A percentile compares a stretch with the other conserved stretches of the same genome.
These are phyloP conservation scores for Cephus cinctus DNA, from an alignment of 1,140 invertebrate species.

Conservation along the genomic window DNA sequence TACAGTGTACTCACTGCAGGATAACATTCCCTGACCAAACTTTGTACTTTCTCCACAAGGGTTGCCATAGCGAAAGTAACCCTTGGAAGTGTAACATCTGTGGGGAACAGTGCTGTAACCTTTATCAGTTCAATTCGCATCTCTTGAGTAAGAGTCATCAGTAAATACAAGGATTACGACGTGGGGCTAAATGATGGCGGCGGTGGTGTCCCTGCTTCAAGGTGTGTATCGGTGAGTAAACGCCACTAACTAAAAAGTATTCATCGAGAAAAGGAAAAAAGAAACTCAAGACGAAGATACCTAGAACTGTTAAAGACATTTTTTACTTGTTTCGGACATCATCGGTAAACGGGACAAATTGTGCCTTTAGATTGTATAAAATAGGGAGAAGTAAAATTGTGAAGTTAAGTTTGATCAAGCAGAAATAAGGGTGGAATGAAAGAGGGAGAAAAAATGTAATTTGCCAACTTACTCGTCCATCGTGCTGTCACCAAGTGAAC, in stretches of 20 bases:
- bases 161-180: slow-evolving; percentile 28
- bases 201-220: no score
- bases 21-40: slow-evolving; percentile 95
- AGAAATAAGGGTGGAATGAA: slow-evolving; percentile 8
- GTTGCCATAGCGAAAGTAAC: slow-evolving; percentile 94
- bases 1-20: slow-evolving; percentile 85
- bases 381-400: not conserved
- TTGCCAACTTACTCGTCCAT: slow-evolving; percentile 45
- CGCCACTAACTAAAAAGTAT: no score
- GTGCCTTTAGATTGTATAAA: slow-evolving; percentile 10
- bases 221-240: no score
- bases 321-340: no score
- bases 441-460: slow-evolving; percentile 16
- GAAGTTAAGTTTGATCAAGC: not conserved
- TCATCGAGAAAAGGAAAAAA: no score
- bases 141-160: slow-evolving; percentile 90
- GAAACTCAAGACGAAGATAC: no score
- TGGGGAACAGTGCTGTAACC: slow-evolving; percentile 87
- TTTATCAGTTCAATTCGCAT: slow-evolving; percentile 97
- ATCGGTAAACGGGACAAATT: slow-evolving; percentile 7
- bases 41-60: slow-evolving; percentile 95
- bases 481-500: slow-evolving; percentile 44
- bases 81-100: slow-evolving; percentile 98
- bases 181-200: no score
- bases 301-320: no score